phyloP scores from a whole-genome alignment of 2,113 vertebrate species.

The Sturnira hondurensis region DNA sequence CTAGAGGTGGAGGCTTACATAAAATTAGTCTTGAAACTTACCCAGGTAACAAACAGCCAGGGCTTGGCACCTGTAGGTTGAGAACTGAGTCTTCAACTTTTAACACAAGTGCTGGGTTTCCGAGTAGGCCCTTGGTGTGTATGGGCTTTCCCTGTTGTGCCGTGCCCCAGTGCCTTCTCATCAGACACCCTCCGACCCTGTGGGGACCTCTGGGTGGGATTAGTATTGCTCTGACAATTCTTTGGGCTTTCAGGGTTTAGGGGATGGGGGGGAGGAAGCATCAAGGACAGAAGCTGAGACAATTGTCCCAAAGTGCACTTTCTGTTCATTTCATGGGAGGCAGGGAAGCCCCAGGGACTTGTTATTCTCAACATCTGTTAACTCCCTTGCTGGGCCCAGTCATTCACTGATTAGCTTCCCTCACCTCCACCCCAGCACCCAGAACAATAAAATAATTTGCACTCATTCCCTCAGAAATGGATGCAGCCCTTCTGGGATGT shows the following conservation, averaged over 20 bases:
- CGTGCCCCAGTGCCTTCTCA: neutral
- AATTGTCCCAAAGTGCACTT: neutral
- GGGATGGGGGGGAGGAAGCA: no score
- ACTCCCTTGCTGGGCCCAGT: neutral
- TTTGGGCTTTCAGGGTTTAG: neutral
- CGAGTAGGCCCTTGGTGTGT: rapidly evolving
- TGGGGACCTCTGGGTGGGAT: neutral
- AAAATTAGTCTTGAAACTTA: neutral
- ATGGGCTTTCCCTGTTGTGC: neutral
- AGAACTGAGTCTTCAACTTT: neutral
- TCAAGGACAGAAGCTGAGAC: neutral
- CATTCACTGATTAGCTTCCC: neutral
- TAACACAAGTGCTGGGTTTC: neutral
- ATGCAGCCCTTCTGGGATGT: neutral
- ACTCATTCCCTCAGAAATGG: neutral
- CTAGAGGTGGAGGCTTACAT: neutral
- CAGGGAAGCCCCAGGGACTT: neutral
- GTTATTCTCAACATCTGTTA: neutral
- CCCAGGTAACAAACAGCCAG: neutral
- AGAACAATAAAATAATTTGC: neutral
- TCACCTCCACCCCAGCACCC: neutral
- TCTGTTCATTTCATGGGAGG: neutral
- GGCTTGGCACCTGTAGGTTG: neutral
- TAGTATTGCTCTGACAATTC: neutral
- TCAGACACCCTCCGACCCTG: neutral